Evolutionary conservation across 2,113 vertebrate species (phyloP), one percentile per base, ranked within the genome.

Genomic region (Albula glossodonta): DNA sequence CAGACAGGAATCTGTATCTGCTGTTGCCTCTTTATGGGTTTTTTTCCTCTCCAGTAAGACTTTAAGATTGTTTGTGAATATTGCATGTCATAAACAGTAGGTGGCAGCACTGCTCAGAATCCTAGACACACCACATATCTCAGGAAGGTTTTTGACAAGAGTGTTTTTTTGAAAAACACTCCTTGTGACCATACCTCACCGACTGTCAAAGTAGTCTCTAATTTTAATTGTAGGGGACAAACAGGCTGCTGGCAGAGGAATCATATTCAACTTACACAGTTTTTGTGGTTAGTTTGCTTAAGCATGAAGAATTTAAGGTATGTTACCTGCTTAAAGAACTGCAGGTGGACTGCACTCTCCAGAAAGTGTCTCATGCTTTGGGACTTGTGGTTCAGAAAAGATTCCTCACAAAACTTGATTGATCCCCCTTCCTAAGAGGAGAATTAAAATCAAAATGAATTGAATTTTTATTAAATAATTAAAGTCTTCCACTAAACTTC

Each of bases 271-370:
- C 31, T 1, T 1, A 41, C 31, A 41, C 31, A 41, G 31, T 41
- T 41, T 41, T 1, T 41, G 31, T 41, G 31, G 31, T 41, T 41
- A 41, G 31, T 41, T 41, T 41, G 31, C 31, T 41, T 41, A 41
- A 41, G 31, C 31, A 41, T 41, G 31, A 41, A 41, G 31, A 41
- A 41, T 41, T 41, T 41, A 41, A 41, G 31, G 31, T 41, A 41
- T 41, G 31, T 12, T 90, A 98, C 97, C 97, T 98, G 96, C 89
- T 97, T 97, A 92, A 98, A 98, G 57, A 96, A 95, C 92, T 98
- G 97, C 78, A 97, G 92, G 89, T 98, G 97, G 48, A 97, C 90
- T 0, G 97, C 97, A 19, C 92, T 92, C 85, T 93, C 94, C 48
- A 97, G 94, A 90, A 98, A 98, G 81, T 93, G 92, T 87, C 95